Evolutionary conservation across 2,888 invertebrate genomes (phyloP).

Genomic region (Clostera curtula): DNA sequence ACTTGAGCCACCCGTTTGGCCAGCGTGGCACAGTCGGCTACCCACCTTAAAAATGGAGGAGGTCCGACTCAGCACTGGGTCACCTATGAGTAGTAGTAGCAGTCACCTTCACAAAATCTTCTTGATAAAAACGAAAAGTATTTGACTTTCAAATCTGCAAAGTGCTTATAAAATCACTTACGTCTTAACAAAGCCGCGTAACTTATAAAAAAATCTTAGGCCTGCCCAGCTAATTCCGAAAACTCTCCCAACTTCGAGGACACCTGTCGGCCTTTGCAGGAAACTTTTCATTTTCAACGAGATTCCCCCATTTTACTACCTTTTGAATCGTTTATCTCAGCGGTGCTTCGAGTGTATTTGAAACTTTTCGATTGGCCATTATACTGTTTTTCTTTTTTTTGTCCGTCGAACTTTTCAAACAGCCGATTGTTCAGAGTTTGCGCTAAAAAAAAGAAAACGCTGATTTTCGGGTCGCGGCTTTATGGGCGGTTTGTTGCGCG

Average conservation of each 20-base stretch:
- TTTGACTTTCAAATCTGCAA: too few species aligned
- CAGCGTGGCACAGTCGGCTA: too few species aligned
- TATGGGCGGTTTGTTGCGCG: slow-evolving; percentile 17
- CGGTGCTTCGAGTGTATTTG: slow-evolving; percentile 39
- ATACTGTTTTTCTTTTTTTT: slow-evolving; percentile 36
- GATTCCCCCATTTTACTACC: slow-evolving; percentile 31
- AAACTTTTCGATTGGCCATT: slow-evolving; percentile 49
- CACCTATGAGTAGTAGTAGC: too few species aligned
- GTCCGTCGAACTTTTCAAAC: slow-evolving; percentile 19
- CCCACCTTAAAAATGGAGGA: too few species aligned
- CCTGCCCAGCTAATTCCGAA: slow-evolving; percentile 34
- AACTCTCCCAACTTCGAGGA: slow-evolving; percentile 33
- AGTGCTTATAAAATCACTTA: slow-evolving; percentile 21
- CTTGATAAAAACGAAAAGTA: too few species aligned
- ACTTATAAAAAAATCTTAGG: slow-evolving; percentile 21
- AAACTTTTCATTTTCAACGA: slow-evolving; percentile 25
- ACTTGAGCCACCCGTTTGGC: too few species aligned
- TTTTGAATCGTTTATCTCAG: slow-evolving; percentile 42
- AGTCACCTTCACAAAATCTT: too few species aligned
- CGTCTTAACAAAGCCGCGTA: slow-evolving; percentile 20
- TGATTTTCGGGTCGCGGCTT: slow-evolving; percentile 20
- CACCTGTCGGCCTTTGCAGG: slow-evolving; percentile 45
- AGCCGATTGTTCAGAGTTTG: slow-evolving; percentile 19
- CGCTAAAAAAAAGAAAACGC: slow-evolving; percentile 12
- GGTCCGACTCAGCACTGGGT: too few species aligned